Evolutionary conservation across 2,888 invertebrate species (phyloP), one percentile per base, ranked within the genome.

Genomic region (Rhagonycha fulva): DNA sequence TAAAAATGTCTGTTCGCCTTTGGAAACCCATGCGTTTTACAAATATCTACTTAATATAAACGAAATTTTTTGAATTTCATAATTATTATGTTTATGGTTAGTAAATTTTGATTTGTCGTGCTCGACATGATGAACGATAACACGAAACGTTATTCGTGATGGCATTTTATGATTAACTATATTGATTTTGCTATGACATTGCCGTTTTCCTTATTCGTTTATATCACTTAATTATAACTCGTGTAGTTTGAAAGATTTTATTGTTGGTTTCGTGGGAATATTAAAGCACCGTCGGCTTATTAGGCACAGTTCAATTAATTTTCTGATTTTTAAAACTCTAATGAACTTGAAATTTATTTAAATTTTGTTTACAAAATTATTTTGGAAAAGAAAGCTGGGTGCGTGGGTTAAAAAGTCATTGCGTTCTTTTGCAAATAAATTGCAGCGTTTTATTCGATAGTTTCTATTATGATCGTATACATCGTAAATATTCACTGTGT

Each of bases 21-120:
- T 83, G 80, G 84, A 84, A 85, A 84, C 85, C 83, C 83, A 84
- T 82, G 80, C 83, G 80, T 71, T 82, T 84, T 85, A 84, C 85
- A 85, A 86, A 86, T 86, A n/a, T n/a, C n/a, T n/a, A n/a, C n/a
- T n/a, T n/a, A n/a, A n/a, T n/a, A 86, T 84, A 85, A 82, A 80
- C 82, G 78, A 81, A 75, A 77, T 80, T 68, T 78, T 72, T 66
- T 26, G 4, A 24, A 66, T 24, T 75, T 73, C 73, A 28, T 78
- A 78, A 78, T 78, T 72, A 75, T 78, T 78, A 75, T 73, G 77
- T 72, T 77, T 70, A 66, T 72, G 62, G 69, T 24, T 70, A 30
- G 69, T 14, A 47, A 47, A 47, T n/a, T 47, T 62, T 60, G 70
- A 71, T 74, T 70, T 74, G 74, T 75, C 63, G 72, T 68, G 70